Conservation (phyloP, 1,140 invertebrate species). For the Nautilus pompilius region DNA sequence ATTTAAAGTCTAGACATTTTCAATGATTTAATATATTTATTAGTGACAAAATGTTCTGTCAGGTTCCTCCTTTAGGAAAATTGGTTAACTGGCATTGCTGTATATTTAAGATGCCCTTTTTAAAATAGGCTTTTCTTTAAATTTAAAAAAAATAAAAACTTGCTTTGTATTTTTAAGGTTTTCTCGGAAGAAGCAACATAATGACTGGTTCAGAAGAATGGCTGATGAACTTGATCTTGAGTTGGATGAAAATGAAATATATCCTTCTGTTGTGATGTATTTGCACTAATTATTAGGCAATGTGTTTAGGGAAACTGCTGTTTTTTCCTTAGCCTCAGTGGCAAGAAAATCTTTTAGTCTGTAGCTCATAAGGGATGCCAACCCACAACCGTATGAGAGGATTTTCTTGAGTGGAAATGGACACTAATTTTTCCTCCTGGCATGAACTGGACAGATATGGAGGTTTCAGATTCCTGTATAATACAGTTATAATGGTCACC, state of each 20-base stretch:
- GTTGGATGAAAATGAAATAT: constrained; percentile 72
- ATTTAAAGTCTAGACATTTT: not conserved
- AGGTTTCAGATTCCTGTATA: too few species aligned
- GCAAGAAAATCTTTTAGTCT: too few species aligned
- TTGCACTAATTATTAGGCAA: too few species aligned
- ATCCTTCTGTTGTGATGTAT: too few species aligned
- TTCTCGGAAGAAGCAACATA: constrained; percentile 67
- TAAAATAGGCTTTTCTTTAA: not conserved
- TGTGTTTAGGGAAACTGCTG: too few species aligned
- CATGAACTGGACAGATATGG: too few species aligned
- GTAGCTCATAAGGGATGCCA: too few species aligned
- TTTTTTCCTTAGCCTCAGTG: too few species aligned
- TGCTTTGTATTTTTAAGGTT: constrained; percentile 32
- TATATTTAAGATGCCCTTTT: not conserved
- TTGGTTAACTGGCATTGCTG: not conserved
- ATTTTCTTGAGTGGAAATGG: too few species aligned
- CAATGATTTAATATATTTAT: not conserved
- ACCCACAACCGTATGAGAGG: too few species aligned
- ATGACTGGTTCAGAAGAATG: constrained; percentile 79
- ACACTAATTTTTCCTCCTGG: too few species aligned
- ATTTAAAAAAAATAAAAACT: not conserved
- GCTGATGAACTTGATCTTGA: constrained; percentile 84
- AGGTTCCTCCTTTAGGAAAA: not conserved
- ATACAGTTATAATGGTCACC: too few species aligned
- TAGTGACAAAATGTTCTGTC: not conserved